A percentile compares a stretch with the other conserved stretches of the same genome.
Evolutionary conservation across 2,113 vertebrate genomes (phyloP).

Genomic region (Lathamus discolor): DNA sequence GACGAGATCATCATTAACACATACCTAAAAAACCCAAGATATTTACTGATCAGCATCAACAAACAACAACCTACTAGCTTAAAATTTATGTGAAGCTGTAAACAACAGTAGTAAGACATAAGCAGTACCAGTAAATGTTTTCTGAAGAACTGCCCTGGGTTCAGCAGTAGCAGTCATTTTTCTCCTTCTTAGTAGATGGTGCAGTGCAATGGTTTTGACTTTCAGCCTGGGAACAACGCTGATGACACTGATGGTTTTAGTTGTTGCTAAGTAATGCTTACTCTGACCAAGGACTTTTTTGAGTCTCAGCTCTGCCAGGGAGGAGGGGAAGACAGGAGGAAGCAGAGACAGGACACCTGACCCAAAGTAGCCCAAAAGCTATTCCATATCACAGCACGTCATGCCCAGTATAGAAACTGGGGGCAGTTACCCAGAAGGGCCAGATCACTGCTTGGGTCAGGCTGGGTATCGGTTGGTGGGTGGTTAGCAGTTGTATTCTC

Average conservation of each 20-base stretch:
- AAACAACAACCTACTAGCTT: not conserved
- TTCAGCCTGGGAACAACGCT: not conserved
- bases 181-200: not conserved
- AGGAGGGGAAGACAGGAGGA: not conserved
- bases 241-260: not conserved
- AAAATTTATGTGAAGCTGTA: not conserved
- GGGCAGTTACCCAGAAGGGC: too few species aligned
- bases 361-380: not conserved
- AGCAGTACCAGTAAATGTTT: not conserved
- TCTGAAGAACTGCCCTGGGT: not conserved
- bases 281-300: not conserved
- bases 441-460: too few species aligned
- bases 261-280: not conserved
- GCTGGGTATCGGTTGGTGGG: too few species aligned
- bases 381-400: not conserved
- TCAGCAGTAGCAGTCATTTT: not conserved
- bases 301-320: not conserved
- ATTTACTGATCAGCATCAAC: not conserved
- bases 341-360: not conserved
- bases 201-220: not conserved
- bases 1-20: constrained; percentile 90
- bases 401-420: too few species aligned
- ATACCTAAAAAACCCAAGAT: constrained; percentile 75
- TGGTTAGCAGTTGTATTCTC: not conserved
- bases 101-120: not conserved